phyloP scores from a whole-genome alignment of 2,888 invertebrate species.

The Cataglyphis cursor region DNA sequence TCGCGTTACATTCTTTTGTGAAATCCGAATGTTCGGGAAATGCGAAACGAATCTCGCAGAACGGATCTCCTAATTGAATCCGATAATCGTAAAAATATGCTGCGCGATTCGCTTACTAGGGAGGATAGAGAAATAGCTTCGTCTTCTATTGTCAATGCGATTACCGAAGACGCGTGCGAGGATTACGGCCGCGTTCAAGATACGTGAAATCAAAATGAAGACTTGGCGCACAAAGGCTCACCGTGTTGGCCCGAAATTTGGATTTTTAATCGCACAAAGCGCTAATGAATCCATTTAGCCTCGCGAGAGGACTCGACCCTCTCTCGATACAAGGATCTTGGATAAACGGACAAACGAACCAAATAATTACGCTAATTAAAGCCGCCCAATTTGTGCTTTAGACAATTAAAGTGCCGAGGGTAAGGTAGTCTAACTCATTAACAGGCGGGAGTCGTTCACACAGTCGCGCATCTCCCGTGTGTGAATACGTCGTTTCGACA shows the following conservation, averaged over 20 bases:
- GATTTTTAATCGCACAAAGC: conserved; percentile 75
- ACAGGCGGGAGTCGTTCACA: conserved; percentile 63
- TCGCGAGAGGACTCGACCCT: conserved; percentile 27
- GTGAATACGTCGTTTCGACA: conserved; percentile 73
- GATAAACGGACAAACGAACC: conserved; percentile 80
- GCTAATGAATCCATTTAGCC: conserved; percentile 76
- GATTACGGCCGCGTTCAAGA: conserved; percentile 5
- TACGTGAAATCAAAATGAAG: conserved; percentile 21
- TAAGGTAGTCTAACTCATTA: conserved; percentile 79
- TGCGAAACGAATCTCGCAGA: not conserved
- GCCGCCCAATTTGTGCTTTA: conserved; percentile 84
- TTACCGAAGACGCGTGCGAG: conserved; percentile 37
- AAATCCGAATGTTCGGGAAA: no score
- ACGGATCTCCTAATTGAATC: not conserved
- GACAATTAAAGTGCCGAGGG: conserved; percentile 80
- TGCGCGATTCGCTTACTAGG: conserved; percentile 1
- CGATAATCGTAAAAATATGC: conserved; percentile 16
- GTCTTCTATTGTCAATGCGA: not conserved
- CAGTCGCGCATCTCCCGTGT: conserved; percentile 59
- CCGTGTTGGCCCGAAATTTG: conserved; percentile 48
- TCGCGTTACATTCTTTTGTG: not conserved
- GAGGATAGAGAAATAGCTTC: not conserved
- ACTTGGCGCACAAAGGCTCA: not conserved
- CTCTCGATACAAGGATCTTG: conserved; percentile 76
- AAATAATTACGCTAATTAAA: conserved; percentile 86